These are phyloP conservation scores for Vanessa atalanta DNA, from an alignment of 1,140 invertebrate genomes.

Conservation along the genomic window DNA sequence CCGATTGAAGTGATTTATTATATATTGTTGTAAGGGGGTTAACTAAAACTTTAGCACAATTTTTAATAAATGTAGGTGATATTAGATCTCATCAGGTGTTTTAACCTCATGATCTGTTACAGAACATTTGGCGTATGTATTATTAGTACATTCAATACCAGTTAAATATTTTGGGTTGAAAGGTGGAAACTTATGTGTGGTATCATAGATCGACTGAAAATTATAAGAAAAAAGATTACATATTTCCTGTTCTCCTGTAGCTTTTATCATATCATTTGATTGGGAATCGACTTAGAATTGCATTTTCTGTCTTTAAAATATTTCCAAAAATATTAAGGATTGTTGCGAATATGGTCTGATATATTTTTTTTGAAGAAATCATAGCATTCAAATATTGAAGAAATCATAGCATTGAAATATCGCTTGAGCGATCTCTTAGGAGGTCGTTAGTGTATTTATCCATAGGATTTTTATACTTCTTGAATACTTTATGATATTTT, in stretches of 20 bases:
- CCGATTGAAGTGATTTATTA: neutral
- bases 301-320: neutral
- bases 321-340: constrained; percentile 6
- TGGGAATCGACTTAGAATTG: neutral
- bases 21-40: neutral
- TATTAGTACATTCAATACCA: neutral
- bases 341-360: constrained; percentile 7
- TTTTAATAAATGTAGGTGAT: neutral
- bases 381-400: constrained; percentile 16
- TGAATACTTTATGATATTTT: neutral
- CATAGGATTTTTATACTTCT: neutral
- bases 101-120: constrained; percentile 7
- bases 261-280: neutral
- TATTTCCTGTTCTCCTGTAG: constrained; percentile 22
- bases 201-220: constrained; percentile 19
- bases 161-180: neutral
- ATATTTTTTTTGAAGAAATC: constrained; percentile 14
- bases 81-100: neutral
- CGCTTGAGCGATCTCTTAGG: neutral
- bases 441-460: neutral
- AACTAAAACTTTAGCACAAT: constrained; percentile 3
- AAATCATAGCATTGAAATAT: constrained; percentile 13
- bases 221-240: constrained; percentile 12
- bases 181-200: constrained; percentile 7
- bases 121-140: neutral